phyloP scores from a whole-genome alignment of 1,140 invertebrate genomes.

The Hyphantria cunea region DNA sequence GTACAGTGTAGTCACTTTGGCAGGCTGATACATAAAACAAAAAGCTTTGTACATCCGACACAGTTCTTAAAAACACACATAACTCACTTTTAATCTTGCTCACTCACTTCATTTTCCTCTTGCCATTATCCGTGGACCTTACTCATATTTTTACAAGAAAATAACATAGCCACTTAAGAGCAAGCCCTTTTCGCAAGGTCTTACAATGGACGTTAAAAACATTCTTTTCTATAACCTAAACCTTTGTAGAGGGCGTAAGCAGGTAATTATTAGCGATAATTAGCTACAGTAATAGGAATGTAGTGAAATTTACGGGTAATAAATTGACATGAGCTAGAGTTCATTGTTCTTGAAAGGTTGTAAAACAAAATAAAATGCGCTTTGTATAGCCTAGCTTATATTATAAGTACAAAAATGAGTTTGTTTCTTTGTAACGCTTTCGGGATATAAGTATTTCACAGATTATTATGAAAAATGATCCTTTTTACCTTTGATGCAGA shows the following conservation, averaged over 20 bases:
- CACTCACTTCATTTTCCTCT: neutral
- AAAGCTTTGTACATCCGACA: too few relatives aligned
- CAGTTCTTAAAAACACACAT: neutral
- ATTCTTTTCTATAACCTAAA: conserved; percentile 5
- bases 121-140: neutral
- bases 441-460: too few relatives aligned
- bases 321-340: neutral
- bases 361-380: neutral
- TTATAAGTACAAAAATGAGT: too few relatives aligned
- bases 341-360: neutral
- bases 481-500: too few relatives aligned
- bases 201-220: conserved; percentile 14
- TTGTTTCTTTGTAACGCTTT: too few relatives aligned
- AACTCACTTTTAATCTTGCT: conserved; percentile 4
- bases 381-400: neutral
- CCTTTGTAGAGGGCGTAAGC: conserved; percentile 6
- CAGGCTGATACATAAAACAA: too few relatives aligned
- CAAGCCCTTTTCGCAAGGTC: neutral
- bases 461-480: too few relatives aligned
- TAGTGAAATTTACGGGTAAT: neutral
- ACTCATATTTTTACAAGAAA: neutral
- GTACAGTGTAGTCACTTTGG: too few relatives aligned
- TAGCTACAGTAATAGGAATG: conserved; percentile 3
- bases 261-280: conserved; percentile 18
- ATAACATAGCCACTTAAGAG: neutral